Evolutionary conservation across 2,113 vertebrate species (phyloP).

Genomic region (Hippoglossus stenolepis): DNA sequence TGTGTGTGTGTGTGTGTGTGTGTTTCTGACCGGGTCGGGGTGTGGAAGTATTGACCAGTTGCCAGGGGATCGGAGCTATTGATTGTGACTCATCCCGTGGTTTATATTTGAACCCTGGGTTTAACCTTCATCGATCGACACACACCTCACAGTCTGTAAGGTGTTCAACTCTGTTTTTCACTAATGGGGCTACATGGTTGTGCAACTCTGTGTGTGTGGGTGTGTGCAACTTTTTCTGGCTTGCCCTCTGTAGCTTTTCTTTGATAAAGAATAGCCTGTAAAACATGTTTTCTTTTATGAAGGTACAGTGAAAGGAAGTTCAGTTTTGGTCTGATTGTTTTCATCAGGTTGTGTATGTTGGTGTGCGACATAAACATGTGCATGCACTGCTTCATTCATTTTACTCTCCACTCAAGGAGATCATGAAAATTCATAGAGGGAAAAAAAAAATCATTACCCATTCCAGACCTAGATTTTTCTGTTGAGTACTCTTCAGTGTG

Average conservation of each 20-base stretch:
- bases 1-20: neutral
- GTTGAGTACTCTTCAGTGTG: constrained; percentile 31
- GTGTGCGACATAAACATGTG: constrained; percentile 4
- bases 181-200: constrained; percentile 81
- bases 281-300: neutral
- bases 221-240: constrained; percentile 13
- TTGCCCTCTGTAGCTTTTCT: neutral
- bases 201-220: constrained; percentile 27
- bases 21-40: constrained; percentile 42
- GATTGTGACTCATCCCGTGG: constrained; percentile 86
- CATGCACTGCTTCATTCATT: neutral
- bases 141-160: constrained; percentile 76
- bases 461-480: constrained; percentile 15
- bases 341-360: neutral
- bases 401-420: constrained; percentile 15
- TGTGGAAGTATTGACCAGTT: constrained; percentile 86
- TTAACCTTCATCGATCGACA: constrained; percentile 85
- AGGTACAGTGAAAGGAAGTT: neutral
- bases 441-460: neutral
- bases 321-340: constrained; percentile 6
- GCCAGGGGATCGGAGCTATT: constrained; percentile 80
- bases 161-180: constrained; percentile 76
- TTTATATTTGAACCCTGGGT: constrained; percentile 87
- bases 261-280: neutral
- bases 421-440: constrained; percentile 6